Conservation (phyloP, 1,140 invertebrate species). For the Eciton burchellii region DNA sequence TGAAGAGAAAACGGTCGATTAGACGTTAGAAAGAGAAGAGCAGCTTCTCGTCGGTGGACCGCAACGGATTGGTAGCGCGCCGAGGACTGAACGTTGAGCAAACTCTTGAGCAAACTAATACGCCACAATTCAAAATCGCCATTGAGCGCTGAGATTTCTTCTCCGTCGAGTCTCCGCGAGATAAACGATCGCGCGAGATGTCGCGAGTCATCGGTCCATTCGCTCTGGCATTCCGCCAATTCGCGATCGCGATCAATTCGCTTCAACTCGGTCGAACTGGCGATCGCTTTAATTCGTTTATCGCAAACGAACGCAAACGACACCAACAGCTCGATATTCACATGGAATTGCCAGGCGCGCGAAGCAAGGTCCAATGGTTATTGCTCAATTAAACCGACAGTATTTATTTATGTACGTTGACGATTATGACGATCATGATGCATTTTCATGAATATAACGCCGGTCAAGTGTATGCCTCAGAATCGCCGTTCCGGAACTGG, state of each 20-base stretch:
- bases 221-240: too few species aligned
- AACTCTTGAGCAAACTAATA: too few species aligned
- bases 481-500: constrained; percentile 50
- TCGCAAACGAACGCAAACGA: constrained; percentile 75
- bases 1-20: too few species aligned
- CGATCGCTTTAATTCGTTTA: constrained; percentile 67
- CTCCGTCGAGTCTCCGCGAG: too few species aligned
- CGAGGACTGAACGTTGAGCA: too few species aligned
- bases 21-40: too few species aligned
- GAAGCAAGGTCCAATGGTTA: constrained; percentile 78
- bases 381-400: constrained; percentile 79
- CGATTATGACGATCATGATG: constrained; percentile 80
- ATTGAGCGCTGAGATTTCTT: too few species aligned
- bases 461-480: constrained; percentile 17
- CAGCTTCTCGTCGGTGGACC: too few species aligned
- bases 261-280: not conserved
- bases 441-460: constrained; percentile 72
- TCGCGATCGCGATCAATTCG: not conserved
- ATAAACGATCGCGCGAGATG: too few species aligned
- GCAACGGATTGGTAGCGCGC: too few species aligned
- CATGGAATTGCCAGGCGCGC: constrained; percentile 55
- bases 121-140: too few species aligned
- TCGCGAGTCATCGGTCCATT: too few species aligned
- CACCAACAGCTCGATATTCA: constrained; percentile 75
- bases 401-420: constrained; percentile 82